These are phyloP conservation scores for Bettongia penicillata DNA, from an alignment of 2,113 vertebrate genomes.

Conservation along the genomic window DNA sequence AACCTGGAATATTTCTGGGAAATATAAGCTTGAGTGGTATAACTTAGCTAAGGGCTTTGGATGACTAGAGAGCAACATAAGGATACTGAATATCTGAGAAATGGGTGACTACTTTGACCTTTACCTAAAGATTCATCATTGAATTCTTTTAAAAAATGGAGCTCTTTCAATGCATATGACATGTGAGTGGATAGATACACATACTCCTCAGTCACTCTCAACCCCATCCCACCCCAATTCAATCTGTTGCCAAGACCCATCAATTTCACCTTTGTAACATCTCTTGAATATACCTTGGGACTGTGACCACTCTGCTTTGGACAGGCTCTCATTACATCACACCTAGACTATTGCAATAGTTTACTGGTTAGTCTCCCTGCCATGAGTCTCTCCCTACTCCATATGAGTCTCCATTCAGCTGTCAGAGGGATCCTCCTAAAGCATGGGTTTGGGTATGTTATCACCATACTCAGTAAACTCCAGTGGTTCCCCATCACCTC, in stretches of 20 bases:
- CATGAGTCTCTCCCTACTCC: neutral
- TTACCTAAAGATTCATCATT: neutral
- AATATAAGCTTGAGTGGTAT: neutral
- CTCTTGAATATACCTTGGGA: neutral
- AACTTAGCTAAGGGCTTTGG: neutral
- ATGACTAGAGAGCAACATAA: too few relatives aligned
- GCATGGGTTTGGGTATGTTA: neutral
- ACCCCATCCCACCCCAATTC: too few relatives aligned
- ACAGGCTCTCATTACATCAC: neutral
- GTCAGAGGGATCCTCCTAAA: neutral
- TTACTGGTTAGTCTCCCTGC: neutral
- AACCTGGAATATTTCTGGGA: neutral
- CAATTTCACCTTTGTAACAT: neutral
- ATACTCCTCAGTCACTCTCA: neutral
- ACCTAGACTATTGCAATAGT: neutral
- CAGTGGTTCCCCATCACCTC: neutral
- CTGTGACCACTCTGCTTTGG: neutral
- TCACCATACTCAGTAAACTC: neutral
- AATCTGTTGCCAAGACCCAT: neutral
- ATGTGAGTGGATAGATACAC: neutral
- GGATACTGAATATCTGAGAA: too few relatives aligned
- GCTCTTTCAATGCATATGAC: neutral
- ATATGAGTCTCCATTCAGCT: neutral
- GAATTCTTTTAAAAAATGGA: neutral
- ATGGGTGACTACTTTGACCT: too few relatives aligned